These are phyloP conservation scores for Drosophila kanekoi DNA, from an alignment of 2,888 invertebrate genomes.

Conservation along the genomic window DNA sequence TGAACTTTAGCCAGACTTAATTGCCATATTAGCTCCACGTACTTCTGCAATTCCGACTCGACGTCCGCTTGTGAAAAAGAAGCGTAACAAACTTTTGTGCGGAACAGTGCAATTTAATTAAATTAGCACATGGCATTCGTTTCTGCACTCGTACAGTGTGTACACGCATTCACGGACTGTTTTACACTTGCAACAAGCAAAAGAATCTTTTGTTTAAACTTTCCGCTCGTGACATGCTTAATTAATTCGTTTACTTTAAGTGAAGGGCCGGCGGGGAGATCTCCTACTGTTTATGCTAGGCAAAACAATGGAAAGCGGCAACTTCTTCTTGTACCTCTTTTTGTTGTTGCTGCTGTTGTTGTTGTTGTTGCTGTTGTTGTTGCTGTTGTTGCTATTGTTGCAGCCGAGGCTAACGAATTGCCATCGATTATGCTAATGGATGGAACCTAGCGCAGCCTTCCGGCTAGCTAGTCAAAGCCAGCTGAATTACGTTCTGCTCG, in stretches of 20 bases:
- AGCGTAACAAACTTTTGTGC: conserved; percentile 21
- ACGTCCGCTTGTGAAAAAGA: conserved; percentile 2
- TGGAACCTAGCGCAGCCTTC: conserved; percentile 12
- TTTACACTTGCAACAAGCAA: conserved; percentile 10
- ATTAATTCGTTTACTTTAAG: conserved; percentile 71
- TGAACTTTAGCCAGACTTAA: conserved; percentile 50
- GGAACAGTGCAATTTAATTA: conserved; percentile 66
- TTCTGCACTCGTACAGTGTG: conserved; percentile 25
- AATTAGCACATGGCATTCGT: conserved; percentile 69
- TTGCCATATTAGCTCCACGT: conserved; percentile 61
- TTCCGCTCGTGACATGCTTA: conserved; percentile 69
- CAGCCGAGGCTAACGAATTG: conserved; percentile 54
- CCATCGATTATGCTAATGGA: conserved; percentile 74
- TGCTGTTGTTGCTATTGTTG: not conserved
- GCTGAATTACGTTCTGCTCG: conserved; percentile 27
- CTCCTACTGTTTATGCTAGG: conserved; percentile 20
- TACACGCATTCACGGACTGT: conserved; percentile 12
- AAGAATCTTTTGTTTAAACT: conserved; percentile 71
- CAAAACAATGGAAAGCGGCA: conserved; percentile 39
- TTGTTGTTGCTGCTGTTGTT: conserved; percentile 6
- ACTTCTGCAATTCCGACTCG: conserved; percentile 1
- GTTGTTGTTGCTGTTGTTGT: conserved; percentile 4
- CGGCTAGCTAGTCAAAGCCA: conserved; percentile 22
- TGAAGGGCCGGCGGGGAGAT: conserved; percentile 2
- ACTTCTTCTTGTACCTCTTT: conserved; percentile 9